Base-by-base conservation (phyloP, 2,113 vertebrate genomes). In the Ondatra zibethicus region DNA sequence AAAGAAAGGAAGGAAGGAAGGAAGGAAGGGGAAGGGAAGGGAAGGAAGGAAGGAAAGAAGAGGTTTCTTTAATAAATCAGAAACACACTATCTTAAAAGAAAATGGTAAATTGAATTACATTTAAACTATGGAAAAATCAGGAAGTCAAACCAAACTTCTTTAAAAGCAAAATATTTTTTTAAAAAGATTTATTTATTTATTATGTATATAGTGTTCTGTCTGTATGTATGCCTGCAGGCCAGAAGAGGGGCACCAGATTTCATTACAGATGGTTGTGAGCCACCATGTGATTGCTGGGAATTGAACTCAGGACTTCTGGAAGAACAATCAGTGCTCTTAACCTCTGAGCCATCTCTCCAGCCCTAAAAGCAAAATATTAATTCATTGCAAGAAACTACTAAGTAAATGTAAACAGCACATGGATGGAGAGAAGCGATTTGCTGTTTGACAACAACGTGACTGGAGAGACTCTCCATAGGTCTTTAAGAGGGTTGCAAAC, bases 91-190 rank as follows among this genome's bases (percentile, higher is more conserved):
- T 92, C 29, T 87, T n/a, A 93, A 90, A 63, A 50, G 21, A 42
- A 89, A 65, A 63, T 88, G 73, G 17, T 65, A 81, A 88, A 52
- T 19, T 63, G 65, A 52, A 9, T 75, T 21, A 14, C 45, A 52
- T 45, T 92, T 55, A 85, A 39, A 78, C 52, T 89, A 80, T 39
- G 45, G 7, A 70, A 76, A 84, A 82, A 84, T 66, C 17, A 94
- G 3, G 27, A 50, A 89, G 55, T 36, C 58, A 45, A 78, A 77
- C 10, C 77, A 36, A 25, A 80, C 7, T 80, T 95, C 27, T 55
- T 94, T 78, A 77, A 88, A 95, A 91, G 42, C 66, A 77, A 45
- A 63, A 68, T 88, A n/a, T 87, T 33, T n/a, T n/a, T n/a, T n/a
- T n/a, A n/a, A n/a, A n/a, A n/a, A n/a, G n/a, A n/a, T n/a, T n/a